Percentiles rank a stretch among this genome's conserved stretches.
phyloP scores from a whole-genome alignment of 2,113 vertebrate genomes.

The Channa argus region DNA sequence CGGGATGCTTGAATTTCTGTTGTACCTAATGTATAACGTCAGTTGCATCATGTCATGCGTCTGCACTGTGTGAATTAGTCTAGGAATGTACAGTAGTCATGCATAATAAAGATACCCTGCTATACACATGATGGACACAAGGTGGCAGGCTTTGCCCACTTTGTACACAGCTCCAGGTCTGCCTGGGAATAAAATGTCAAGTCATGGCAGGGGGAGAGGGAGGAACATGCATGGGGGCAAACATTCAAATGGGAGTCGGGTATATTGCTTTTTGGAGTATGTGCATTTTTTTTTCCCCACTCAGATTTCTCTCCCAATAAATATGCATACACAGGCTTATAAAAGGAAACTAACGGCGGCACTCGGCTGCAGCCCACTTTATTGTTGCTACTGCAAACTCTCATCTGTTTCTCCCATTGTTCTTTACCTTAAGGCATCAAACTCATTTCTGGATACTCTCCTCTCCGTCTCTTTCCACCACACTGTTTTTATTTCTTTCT shows the following conservation, averaged over 20 bases:
- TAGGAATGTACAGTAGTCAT: slow-evolving; percentile 61
- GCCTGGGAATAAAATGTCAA: slow-evolving; percentile 55
- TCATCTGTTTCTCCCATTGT: slow-evolving; percentile 3
- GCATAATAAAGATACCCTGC: slow-evolving; percentile 68
- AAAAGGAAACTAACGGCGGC: slow-evolving; percentile 6
- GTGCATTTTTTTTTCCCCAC: slow-evolving; percentile 37
- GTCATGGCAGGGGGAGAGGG: slow-evolving; percentile 53
- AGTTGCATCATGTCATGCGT: slow-evolving; percentile 46
- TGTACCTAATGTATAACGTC: not conserved
- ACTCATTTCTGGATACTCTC: slow-evolving; percentile 6
- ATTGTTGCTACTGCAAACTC: not conserved
- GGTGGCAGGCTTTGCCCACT: slow-evolving; percentile 60
- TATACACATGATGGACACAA: slow-evolving; percentile 55
- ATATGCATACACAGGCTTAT: slow-evolving; percentile 32
- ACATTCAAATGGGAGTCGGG: slow-evolving; percentile 43
- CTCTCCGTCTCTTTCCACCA: slow-evolving; percentile 21
- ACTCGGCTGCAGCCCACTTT: not conserved
- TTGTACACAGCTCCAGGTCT: slow-evolving; percentile 33
- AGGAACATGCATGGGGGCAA: slow-evolving; percentile 61
- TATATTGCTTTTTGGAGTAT: slow-evolving; percentile 72
- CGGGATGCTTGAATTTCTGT: slow-evolving; percentile 3
- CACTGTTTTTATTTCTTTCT: not conserved
- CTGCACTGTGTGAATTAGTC: slow-evolving; percentile 18
- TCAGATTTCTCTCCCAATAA: slow-evolving; percentile 5
- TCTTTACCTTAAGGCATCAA: slow-evolving; percentile 13